These are phyloP conservation scores for Epirrhoe tristata DNA, from an alignment of 2,888 invertebrate species.

Conservation along the genomic window DNA sequence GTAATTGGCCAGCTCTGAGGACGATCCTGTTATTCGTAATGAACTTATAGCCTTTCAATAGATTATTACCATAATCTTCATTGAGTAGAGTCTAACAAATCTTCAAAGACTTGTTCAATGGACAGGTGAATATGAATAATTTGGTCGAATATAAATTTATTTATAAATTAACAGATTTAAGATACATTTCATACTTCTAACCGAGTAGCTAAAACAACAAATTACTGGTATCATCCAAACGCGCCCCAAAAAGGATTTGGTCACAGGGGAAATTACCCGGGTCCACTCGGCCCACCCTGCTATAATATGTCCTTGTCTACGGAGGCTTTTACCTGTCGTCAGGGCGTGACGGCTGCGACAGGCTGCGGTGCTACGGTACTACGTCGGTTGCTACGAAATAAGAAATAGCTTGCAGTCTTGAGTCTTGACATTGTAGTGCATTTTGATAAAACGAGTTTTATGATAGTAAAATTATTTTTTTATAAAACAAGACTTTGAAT, in stretches of 20 bases:
- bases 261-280: constrained; percentile 64
- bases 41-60: too few relatives aligned
- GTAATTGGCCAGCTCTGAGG: too few relatives aligned
- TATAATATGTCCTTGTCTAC: constrained; percentile 62
- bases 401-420: constrained; percentile 7
- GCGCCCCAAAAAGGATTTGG: constrained; percentile 40
- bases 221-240: constrained; percentile 6
- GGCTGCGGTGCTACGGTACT: constrained; percentile 11
- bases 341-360: constrained; percentile 12
- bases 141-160: too few relatives aligned
- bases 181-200: too few relatives aligned
- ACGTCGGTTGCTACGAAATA: constrained; percentile 24
- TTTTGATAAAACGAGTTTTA: not conserved
- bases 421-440: not conserved
- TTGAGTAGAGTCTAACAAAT: too few relatives aligned
- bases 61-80: too few relatives aligned
- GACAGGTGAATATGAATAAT: too few relatives aligned
- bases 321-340: constrained; percentile 23
- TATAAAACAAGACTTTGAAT: too few relatives aligned
- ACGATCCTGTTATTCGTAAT: too few relatives aligned
- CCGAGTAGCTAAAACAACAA: not conserved
- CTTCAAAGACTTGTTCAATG: too few relatives aligned
- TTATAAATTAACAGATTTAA: too few relatives aligned
- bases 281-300: constrained; percentile 29
- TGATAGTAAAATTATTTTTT: not conserved